Evolutionary conservation across 2,797 vertebrate species (phyloP).

Genomic region (Hippopotamyrus pictus): DNA sequence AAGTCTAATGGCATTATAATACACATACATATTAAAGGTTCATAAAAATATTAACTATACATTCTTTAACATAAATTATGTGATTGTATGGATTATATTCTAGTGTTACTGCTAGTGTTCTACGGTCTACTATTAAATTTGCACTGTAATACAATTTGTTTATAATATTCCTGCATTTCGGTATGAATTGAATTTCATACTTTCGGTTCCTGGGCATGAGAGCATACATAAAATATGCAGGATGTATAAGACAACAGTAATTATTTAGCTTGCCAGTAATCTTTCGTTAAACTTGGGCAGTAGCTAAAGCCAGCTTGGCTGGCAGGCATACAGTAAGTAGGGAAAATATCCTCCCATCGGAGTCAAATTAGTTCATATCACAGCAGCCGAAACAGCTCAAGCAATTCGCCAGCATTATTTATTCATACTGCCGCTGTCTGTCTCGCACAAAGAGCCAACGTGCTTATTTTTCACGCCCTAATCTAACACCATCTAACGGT

Average conservation of each 20-base stretch:
- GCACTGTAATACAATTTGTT: slow-evolving; percentile 20
- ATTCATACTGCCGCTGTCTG: slow-evolving; percentile 48
- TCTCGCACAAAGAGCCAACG: slow-evolving; percentile 39
- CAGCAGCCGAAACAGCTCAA: slow-evolving; percentile 36
- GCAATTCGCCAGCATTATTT: slow-evolving; percentile 55
- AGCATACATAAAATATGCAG: slow-evolving; percentile 68
- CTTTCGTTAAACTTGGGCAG: slow-evolving; percentile 61
- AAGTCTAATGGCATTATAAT: neutral
- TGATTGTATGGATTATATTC: neutral
- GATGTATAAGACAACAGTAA: slow-evolving; percentile 61
- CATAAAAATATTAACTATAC: neutral
- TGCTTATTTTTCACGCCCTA: neutral
- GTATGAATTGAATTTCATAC: slow-evolving; percentile 24
- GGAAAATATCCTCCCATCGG: slow-evolving; percentile 45
- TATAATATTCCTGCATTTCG: slow-evolving; percentile 30
- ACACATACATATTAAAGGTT: neutral
- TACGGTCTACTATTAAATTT: neutral
- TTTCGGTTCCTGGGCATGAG: slow-evolving; percentile 44
- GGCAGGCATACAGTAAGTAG: slow-evolving; percentile 31
- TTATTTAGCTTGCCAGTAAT: slow-evolving; percentile 63
- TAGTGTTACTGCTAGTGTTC: neutral
- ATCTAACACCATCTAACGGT: slow-evolving; percentile 8
- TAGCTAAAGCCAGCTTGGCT: slow-evolving; percentile 46
- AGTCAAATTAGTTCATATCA: slow-evolving; percentile 44
- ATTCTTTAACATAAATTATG: neutral